phyloP scores from a whole-genome alignment of 2,888 invertebrate genomes.

The Eupithecia vulgata region DNA sequence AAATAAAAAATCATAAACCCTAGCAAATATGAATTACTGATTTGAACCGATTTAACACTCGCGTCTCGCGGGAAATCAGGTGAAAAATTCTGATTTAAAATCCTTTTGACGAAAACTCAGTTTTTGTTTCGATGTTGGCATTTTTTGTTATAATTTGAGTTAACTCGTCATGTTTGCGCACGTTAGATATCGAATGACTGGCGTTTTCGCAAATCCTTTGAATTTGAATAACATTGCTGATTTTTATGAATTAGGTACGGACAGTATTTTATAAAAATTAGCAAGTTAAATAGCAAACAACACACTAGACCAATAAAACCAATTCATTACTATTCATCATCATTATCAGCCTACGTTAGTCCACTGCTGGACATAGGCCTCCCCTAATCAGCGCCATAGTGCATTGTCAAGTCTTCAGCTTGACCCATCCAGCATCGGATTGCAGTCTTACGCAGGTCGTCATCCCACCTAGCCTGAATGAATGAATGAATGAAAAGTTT shows the following conservation, averaged over 20 bases:
- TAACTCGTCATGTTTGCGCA: conserved; percentile 2
- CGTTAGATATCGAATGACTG: not conserved
- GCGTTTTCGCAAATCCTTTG: not conserved
- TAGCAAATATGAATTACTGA: conserved; percentile 16
- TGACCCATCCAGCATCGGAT: too few relatives aligned
- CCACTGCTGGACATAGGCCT: too few relatives aligned
- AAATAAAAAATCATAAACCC: not conserved
- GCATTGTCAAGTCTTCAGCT: too few relatives aligned
- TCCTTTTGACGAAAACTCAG: conserved; percentile 11
- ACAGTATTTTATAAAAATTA: too few relatives aligned
- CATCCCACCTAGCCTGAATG: too few relatives aligned
- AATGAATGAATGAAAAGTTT: too few relatives aligned
- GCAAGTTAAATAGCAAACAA: not conserved
- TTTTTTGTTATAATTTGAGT: not conserved
- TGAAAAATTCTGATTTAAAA: conserved; percentile 22
- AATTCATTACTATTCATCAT: not conserved
- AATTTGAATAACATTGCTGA: not conserved
- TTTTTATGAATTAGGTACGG: not conserved
- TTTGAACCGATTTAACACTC: conserved; percentile 20
- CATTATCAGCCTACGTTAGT: too few relatives aligned
- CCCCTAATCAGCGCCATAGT: too few relatives aligned
- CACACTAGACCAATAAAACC: not conserved
- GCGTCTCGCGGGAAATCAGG: conserved; percentile 26
- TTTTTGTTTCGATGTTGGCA: conserved; percentile 6
- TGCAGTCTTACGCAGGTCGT: too few relatives aligned